Percentiles rank a stretch among this genome's conserved stretches.
Evolutionary conservation across 2,888 invertebrate genomes (phyloP).

Genomic region (Phortica okadai): DNA sequence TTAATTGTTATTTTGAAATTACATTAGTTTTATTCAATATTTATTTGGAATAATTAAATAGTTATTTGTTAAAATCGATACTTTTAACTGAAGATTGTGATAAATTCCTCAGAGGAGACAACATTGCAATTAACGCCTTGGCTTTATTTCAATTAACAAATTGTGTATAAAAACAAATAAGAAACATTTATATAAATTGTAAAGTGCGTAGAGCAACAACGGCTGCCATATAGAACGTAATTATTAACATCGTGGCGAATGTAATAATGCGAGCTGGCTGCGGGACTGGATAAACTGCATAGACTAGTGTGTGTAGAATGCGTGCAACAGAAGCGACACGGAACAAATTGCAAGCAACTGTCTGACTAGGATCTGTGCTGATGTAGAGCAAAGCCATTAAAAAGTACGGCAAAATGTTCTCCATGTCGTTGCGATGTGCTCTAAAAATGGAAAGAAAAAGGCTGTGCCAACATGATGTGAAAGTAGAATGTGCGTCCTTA

Average conservation of each 20-base stretch:
- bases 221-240: constrained; percentile 78
- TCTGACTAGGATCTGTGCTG: constrained; percentile 78
- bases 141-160: too few species aligned
- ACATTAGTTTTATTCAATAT: too few species aligned
- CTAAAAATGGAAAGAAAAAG: constrained; percentile 73
- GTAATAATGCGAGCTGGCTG: constrained; percentile 79
- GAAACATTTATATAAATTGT: constrained; percentile 57
- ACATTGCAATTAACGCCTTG: too few species aligned
- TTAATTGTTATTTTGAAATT: too few species aligned
- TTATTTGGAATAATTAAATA: too few species aligned
- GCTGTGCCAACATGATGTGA: neutral
- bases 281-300: constrained; percentile 80
- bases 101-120: too few species aligned
- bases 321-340: constrained; percentile 78
- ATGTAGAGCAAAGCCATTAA: constrained; percentile 79
- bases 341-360: constrained; percentile 78
- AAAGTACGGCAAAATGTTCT: constrained; percentile 82
- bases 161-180: too few species aligned
- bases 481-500: constrained; percentile 45
- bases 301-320: constrained; percentile 81
- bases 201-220: constrained; percentile 71
- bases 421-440: constrained; percentile 83
- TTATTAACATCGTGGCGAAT: constrained; percentile 75
- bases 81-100: too few species aligned
- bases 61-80: too few species aligned